Percentiles rank a stretch among this genome's conserved stretches.
These are phyloP conservation scores for Catharus ustulatus DNA, from an alignment of 2,797 vertebrate species.

Conservation along the genomic window DNA sequence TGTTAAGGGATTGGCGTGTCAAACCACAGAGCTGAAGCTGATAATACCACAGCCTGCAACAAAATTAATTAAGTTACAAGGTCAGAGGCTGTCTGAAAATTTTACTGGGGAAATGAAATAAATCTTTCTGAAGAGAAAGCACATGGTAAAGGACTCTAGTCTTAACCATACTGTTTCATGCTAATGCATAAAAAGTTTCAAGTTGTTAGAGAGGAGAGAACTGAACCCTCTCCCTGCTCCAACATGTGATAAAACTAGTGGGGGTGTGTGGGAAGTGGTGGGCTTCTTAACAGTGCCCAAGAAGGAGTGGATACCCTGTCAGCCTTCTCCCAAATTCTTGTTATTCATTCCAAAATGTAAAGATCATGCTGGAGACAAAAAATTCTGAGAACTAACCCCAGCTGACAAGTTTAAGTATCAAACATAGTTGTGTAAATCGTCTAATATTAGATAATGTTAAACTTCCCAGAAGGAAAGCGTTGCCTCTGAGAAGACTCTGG, in stretches of 20 bases:
- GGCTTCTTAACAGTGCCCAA: background rate
- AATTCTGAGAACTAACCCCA: accelerated
- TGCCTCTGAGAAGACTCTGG: accelerated
- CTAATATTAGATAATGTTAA: background rate
- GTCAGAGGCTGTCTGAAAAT: background rate
- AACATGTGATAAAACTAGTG: background rate
- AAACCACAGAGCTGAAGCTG: background rate
- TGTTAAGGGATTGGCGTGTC: background rate
- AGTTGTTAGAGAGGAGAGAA: background rate
- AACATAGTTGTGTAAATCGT: background rate
- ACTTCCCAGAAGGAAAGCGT: background rate
- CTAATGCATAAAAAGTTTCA: background rate
- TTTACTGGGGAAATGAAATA: background rate
- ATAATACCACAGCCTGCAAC: background rate
- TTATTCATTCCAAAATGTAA: background rate
- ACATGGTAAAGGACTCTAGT: background rate
- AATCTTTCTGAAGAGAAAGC: background rate
- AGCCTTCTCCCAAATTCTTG: background rate
- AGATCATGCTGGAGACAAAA: background rate
- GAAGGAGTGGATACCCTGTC: background rate
- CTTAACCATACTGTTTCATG: background rate
- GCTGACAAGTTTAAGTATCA: background rate
- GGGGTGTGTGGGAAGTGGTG: background rate
- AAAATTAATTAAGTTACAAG: background rate
- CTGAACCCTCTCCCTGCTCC: background rate